Evolutionary conservation across 2,797 vertebrate species (phyloP).

Genomic region (Mus minutoides): DNA sequence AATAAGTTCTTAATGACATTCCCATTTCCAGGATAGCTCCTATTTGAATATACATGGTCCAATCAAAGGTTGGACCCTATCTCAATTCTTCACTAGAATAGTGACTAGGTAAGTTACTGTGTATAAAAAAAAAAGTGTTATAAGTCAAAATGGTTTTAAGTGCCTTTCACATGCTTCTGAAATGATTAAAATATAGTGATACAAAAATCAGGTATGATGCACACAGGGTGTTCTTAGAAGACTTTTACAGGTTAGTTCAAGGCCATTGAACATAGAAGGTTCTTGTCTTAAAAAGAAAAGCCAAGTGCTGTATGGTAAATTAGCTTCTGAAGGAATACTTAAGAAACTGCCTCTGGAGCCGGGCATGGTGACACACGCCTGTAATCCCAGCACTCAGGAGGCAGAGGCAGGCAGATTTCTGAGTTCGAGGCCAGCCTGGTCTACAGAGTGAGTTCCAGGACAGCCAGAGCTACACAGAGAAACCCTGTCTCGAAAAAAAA

Average conservation of each 20-base stretch:
- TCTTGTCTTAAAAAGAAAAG: neutral
- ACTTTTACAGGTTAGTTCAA: neutral
- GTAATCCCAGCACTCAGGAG: too few relatives aligned
- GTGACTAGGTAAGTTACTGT: neutral
- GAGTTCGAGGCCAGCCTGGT: too few relatives aligned
- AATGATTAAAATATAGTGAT: slow-evolving; percentile 33
- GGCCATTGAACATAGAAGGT: neutral
- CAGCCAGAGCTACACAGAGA: too few relatives aligned
- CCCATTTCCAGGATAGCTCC: slow-evolving; percentile 14
- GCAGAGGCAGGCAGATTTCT: too few relatives aligned
- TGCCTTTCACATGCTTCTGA: slow-evolving; percentile 18
- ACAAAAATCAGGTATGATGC: neutral
- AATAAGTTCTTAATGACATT: neutral
- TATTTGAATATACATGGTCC: neutral
- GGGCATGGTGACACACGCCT: too few relatives aligned
- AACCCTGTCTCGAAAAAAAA: too few relatives aligned
- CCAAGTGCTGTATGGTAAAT: neutral
- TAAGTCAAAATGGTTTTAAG: slow-evolving; percentile 8
- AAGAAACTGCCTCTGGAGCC: neutral
- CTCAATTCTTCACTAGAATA: neutral
- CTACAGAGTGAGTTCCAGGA: too few relatives aligned
- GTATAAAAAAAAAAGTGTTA: neutral
- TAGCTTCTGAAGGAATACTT: slow-evolving; percentile 1
- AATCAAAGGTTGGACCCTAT: neutral
- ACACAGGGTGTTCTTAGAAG: neutral